A percentile compares a stretch with the other conserved stretches of the same genome.
These are phyloP conservation scores for Bilobella aurantiaca DNA, from an alignment of 1,140 invertebrate genomes.

Conservation along the genomic window DNA sequence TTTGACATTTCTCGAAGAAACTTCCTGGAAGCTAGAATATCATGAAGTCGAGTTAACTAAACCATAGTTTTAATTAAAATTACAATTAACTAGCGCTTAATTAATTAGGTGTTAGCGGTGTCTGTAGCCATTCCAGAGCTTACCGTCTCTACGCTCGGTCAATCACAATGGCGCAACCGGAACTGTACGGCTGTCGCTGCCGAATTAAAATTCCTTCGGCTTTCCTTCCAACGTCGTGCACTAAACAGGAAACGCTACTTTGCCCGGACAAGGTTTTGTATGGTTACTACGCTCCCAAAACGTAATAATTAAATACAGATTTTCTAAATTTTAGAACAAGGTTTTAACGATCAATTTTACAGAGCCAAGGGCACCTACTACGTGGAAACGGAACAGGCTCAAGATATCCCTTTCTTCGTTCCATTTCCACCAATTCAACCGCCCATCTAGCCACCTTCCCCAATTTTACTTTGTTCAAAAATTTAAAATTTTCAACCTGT, in stretches of 20 bases:
- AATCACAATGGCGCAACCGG: background rate
- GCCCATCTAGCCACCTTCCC: no score
- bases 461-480: no score
- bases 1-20: no score
- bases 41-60: no score
- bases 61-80: no score
- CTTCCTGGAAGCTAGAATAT: no score
- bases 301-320: background rate
- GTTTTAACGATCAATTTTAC: no score
- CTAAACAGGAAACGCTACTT: background rate
- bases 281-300: background rate
- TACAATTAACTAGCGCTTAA: background rate
- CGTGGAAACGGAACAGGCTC: background rate
- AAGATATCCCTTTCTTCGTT: background rate
- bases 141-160: background rate
- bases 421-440: background rate
- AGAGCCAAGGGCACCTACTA: constrained; percentile 1
- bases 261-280: background rate
- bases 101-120: background rate
- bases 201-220: background rate
- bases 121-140: constrained; percentile 3
- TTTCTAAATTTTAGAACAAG: background rate
- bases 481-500: no score
- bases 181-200: background rate
- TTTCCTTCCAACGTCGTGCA: background rate